Evolutionary conservation across 1,140 invertebrate genomes (phyloP), one percentile per base, ranked within the genome.

Genomic region (Mesaphorura yosii): DNA sequence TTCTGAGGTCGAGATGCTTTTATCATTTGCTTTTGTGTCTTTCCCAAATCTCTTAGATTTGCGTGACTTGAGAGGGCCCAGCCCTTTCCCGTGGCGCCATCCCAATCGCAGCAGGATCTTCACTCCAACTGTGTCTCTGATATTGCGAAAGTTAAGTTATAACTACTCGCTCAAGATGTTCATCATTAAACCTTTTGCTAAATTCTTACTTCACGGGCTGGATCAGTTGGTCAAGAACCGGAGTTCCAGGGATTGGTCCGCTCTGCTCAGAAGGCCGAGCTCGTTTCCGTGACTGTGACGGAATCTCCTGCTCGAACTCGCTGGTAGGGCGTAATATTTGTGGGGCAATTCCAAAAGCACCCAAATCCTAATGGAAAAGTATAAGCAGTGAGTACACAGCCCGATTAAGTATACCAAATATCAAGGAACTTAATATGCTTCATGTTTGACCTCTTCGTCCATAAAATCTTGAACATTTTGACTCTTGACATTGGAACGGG

Each of bases 311-410:
- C 67, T 64, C 68, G 72, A 88, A 93, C 59, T 88, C 82, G 22
- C 76, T 75, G 1, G 81, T 84, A 10, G 89, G 81, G 60, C 82
- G 76, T 40, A 92, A 75, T 6, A 79, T 78, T 60, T 83, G 81
- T 1, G 91, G 89, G 5, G 94, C 93, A 59, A 99, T 95, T 49
- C 95, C 95, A 75, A 89, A 90, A 67, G 92, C 86, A 22, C 86
- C 80, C 25, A 88, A 76, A 71, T 99, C 95, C 77, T 82, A 55
- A 38, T 28, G 41, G 10, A 17, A 50, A 17, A n/a, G 17, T 14
- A 40, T 20, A 40, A 12, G 19, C 19, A 23, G 27, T 14, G n/a
- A n/a, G 23, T 10, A 17, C 17, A 19, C 42, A 29, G 38, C 2
- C 27, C n/a, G 27, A 51, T 27, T 52, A 22, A n/a, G 23, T 12